Percentiles rank a stretch among this genome's conserved stretches.
Conservation (phyloP, 2,113 vertebrate species). For the Misgurnus anguillicaudatus region DNA sequence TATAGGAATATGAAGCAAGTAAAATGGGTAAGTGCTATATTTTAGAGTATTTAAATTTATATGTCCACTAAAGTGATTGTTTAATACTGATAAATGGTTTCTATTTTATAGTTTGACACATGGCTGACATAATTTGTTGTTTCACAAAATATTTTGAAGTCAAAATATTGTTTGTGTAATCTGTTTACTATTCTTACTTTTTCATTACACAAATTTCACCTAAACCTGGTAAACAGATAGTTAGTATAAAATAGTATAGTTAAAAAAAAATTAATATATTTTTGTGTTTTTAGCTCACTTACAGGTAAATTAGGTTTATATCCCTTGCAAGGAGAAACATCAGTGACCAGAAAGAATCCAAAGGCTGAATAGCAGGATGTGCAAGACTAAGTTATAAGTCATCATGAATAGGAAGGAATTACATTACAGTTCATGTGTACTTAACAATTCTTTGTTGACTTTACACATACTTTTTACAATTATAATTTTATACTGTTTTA, state of each 20-base stretch:
- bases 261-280: too few relatives aligned
- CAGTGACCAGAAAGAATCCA: not conserved
- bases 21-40: not conserved
- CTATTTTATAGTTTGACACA: not conserved
- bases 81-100: not conserved
- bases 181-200: not conserved
- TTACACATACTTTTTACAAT: not conserved
- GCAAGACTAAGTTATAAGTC: too few relatives aligned
- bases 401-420: too few relatives aligned
- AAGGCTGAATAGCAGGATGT: too few relatives aligned
- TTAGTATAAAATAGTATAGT: too few relatives aligned
- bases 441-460: not conserved
- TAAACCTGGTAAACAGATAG: not conserved
- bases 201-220: not conserved
- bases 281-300: too few relatives aligned
- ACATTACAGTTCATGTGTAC: not conserved
- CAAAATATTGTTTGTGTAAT: not conserved
- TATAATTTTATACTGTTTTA: conserved; percentile 14
- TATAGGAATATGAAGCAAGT: conserved; percentile 4
- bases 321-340: not conserved
- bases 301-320: too few relatives aligned
- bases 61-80: not conserved
- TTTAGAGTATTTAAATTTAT: conserved; percentile 17
- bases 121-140: not conserved
- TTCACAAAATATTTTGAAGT: not conserved